Base-by-base conservation (phyloP, 2,888 invertebrate genomes). In the Drosophila rubida region DNA sequence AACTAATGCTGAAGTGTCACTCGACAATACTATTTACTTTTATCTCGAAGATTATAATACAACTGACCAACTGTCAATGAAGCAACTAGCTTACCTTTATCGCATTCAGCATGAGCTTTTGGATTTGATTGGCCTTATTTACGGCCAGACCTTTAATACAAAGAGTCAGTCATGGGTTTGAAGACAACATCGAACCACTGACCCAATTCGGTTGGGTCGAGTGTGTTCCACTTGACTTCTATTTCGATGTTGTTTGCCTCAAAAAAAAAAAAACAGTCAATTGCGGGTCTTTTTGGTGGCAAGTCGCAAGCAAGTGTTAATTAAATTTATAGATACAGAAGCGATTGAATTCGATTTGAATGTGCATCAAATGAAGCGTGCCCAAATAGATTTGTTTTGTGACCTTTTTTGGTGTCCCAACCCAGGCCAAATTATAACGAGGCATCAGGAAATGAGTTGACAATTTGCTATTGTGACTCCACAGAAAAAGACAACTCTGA, bases 291-390 rank as follows among this genome's bases (percentile, higher is more conserved):
- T 69, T 69, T 66, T 65, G 39, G 55, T 54, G 61, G 39, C 55
- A 69, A 54, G 75, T 85, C 69, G 64, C 60, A 50, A 80, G 39
- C 63, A 69, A 80, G 88, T 82, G 82, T 68, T 85, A 87, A 82
- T 80, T 87, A 73, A 87, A 74, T 85, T 79, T 70, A 85, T 82
- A 73, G 73, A 60, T 65, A 60, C 59, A 45, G 39, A 51, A 50
- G 32, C 76, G 72, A 57, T 45, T 64, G 45, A 45, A 51, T 50
- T 63, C 51, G 55, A 65, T 66, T 72, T 73, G 51, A 77, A 84
- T 80, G 64, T 51, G 41, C 59, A 58, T 25, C 69, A 85, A 82
- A 71, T 82, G 86, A 82, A 82, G 88, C 82, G 80, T 74, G 73
- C 61, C 63, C 87, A 75, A 77, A 75, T 69, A 64, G 59, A 67